Percentiles rank a stretch among this genome's conserved stretches.
Evolutionary conservation across 2,888 invertebrate genomes (phyloP).

Genomic region (Pristionchus fissidentatus): DNA sequence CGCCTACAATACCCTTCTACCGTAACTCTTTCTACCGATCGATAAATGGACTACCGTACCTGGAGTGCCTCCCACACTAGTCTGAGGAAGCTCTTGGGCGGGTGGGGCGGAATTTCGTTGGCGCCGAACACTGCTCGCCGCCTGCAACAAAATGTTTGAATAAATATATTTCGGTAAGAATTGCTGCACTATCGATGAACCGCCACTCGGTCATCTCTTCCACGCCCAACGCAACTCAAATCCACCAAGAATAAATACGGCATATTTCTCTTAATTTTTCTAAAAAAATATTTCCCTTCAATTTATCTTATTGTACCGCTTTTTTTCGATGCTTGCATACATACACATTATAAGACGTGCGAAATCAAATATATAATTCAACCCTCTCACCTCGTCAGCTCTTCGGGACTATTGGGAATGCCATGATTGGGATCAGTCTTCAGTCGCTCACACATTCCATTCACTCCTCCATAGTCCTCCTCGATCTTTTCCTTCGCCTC

Average conservation of each 20-base stretch:
- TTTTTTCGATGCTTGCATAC: too few relatives aligned
- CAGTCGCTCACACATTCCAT: conserved; percentile 94
- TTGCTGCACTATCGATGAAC: background rate
- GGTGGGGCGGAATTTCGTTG: conserved; percentile 74
- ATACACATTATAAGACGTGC: too few relatives aligned
- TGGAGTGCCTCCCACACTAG: conserved; percentile 74
- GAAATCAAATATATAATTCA: background rate
- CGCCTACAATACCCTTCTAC: too few relatives aligned
- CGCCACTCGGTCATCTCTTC: background rate
- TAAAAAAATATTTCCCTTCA: too few relatives aligned
- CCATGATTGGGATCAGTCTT: conserved; percentile 96
- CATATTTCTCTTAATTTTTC: too few relatives aligned
- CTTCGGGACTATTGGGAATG: conserved; percentile 82
- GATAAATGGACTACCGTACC: conserved; percentile 53
- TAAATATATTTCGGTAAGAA: background rate
- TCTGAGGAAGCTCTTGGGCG: conserved; percentile 71
- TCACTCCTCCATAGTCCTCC: conserved; percentile 77
- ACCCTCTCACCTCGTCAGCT: conserved; percentile 15
- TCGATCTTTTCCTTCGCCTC: conserved; percentile 72
- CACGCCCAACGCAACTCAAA: background rate
- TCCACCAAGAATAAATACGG: background rate
- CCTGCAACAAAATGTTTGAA: conserved; percentile 8
- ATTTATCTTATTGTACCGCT: too few relatives aligned
- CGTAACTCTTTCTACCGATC: background rate
- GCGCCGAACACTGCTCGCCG: conserved; percentile 69